Percentiles rank a stretch among this genome's conserved stretches.
Conservation (phyloP, 2,888 invertebrate genomes). For the Trisateles emortualis region DNA sequence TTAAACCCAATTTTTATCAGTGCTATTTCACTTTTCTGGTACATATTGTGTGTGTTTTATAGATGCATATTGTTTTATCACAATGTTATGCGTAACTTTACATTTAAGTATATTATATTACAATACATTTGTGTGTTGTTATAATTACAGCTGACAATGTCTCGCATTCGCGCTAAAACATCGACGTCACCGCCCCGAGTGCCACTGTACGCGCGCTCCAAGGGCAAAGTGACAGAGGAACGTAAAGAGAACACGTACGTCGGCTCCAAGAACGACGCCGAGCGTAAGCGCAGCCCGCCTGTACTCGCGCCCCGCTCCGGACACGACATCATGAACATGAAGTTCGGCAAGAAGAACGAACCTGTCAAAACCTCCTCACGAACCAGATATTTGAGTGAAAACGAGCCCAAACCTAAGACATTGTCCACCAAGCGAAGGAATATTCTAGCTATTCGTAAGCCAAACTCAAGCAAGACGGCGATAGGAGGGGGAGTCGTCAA, state of each 20-base stretch:
- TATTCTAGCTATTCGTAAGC: constrained; percentile 77
- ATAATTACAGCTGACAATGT: constrained; percentile 78
- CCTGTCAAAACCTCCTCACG: constrained; percentile 68
- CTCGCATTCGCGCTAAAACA: constrained; percentile 76
- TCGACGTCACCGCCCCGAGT: constrained; percentile 67
- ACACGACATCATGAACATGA: constrained; percentile 68
- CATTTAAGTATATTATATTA: no score
- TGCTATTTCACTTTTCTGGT: neutral
- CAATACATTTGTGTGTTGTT: neutral
- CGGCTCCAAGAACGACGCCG: constrained; percentile 70
- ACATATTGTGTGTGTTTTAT: constrained; percentile 33
- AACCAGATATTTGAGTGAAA: constrained; percentile 67
- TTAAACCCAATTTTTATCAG: no score
- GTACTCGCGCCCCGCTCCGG: constrained; percentile 66
- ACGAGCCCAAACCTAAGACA: constrained; percentile 76
- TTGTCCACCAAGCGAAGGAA: constrained; percentile 72
- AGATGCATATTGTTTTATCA: constrained; percentile 22
- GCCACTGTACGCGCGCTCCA: constrained; percentile 74
- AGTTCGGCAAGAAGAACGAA: constrained; percentile 69
- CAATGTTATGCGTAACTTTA: no score
- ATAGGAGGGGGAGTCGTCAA: constrained; percentile 64
- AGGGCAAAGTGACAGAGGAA: constrained; percentile 75
- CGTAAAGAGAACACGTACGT: constrained; percentile 81
- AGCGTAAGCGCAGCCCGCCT: constrained; percentile 59
- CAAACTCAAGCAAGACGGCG: constrained; percentile 74